phyloP scores from a whole-genome alignment of 64 coral and sea anemone genomes.

The Stichodactyla mertensii region DNA sequence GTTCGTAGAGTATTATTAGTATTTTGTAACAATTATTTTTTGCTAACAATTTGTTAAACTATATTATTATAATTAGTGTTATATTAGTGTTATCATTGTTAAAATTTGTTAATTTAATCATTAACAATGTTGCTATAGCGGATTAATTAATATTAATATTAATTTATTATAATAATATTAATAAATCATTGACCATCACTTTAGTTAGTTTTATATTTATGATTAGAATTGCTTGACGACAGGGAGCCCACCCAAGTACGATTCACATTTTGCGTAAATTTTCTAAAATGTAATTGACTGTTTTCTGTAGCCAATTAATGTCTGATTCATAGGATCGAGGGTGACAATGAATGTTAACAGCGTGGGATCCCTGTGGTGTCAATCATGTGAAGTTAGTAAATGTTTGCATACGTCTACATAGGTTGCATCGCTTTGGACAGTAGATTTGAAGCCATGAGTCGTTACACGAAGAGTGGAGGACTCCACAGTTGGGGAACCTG shows the following conservation, averaged over 20 bases:
- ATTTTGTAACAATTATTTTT: too few species aligned
- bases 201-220: too few species aligned
- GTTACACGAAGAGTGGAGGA: conserved; percentile 50
- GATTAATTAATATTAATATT: too few species aligned
- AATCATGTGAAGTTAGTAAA: neutral
- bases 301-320: neutral
- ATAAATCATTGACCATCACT: too few species aligned
- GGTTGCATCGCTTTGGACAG: conserved; percentile 46
- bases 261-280: neutral
- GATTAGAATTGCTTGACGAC: neutral
- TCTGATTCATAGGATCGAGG: neutral
- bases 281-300: neutral
- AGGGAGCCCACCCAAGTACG: neutral
- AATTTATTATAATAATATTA: too few species aligned
- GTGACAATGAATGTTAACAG: neutral
- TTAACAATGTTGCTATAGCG: too few species aligned
- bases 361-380: conserved; percentile 4
- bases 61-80: too few species aligned
- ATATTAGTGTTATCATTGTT: too few species aligned
- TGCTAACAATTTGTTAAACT: too few species aligned
- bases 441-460: conserved; percentile 57
- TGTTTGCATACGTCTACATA: conserved; percentile 46
- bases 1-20: too few species aligned
- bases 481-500: conserved; percentile 36
- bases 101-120: too few species aligned